These are phyloP conservation scores for Peromyscus attwateri DNA, from an alignment of 2,797 vertebrate genomes.

Conservation along the genomic window DNA sequence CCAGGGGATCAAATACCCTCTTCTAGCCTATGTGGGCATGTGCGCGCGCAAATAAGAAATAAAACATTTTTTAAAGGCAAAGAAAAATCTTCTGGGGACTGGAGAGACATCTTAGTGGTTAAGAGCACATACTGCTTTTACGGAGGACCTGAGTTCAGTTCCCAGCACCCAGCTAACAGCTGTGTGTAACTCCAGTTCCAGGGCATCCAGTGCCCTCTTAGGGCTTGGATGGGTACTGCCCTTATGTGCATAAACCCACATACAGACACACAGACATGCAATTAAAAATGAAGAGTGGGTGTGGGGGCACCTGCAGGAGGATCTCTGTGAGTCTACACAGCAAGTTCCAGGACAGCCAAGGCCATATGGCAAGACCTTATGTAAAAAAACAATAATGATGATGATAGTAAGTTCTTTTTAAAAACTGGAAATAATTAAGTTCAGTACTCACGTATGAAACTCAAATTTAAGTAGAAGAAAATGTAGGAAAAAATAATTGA, in stretches of 20 bases:
- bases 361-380: neutral
- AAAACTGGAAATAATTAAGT: neutral
- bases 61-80: neutral
- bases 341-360: neutral
- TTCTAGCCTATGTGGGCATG: neutral
- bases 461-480: neutral
- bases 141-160: neutral
- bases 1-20: neutral
- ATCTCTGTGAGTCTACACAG: neutral
- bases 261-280: neutral
- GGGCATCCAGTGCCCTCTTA: neutral
- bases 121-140: neutral
- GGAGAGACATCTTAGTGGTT: neutral
- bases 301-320: neutral
- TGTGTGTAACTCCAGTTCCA: neutral
- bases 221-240: neutral
- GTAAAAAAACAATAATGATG: neutral
- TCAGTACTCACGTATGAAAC: neutral
- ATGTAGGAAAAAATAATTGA: neutral
- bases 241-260: neutral
- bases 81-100: neutral
- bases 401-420: neutral
- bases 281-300: neutral
- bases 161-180: neutral
- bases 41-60: too few relatives aligned